Conservation (phyloP, 2,797 vertebrate species). For the Leptatherina wallacei region DNA sequence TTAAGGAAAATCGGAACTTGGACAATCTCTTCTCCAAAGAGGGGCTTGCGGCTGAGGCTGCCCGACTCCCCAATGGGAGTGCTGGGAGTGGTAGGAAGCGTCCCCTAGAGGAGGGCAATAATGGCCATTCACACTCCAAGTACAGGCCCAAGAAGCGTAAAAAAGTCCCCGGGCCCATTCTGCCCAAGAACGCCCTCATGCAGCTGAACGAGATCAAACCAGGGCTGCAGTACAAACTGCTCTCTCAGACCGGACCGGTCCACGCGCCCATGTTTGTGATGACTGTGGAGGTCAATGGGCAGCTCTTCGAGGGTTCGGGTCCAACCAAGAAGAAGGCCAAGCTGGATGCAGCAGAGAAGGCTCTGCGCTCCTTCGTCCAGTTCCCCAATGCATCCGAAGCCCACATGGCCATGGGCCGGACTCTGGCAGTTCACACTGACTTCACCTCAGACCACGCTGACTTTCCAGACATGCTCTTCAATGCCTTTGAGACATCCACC, state of each 20-base stretch:
- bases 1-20: slow-evolving; percentile 93
- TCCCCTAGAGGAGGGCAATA: slow-evolving; percentile 91
- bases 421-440: slow-evolving; percentile 87
- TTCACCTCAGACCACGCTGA: slow-evolving; percentile 94
- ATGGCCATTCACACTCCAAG: slow-evolving; percentile 84
- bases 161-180: slow-evolving; percentile 84
- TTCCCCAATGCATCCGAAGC: slow-evolving; percentile 92
- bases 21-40: slow-evolving; percentile 88
- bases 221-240: slow-evolving; percentile 91
- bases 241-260: slow-evolving; percentile 92
- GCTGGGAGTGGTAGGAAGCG: slow-evolving; percentile 86
- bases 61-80: slow-evolving; percentile 81
- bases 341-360: slow-evolving; percentile 90
- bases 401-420: slow-evolving; percentile 90
- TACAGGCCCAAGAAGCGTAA: slow-evolving; percentile 91
- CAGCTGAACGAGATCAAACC: slow-evolving; percentile 95
- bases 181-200: slow-evolving; percentile 95
- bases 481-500: slow-evolving; percentile 87
- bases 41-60: slow-evolving; percentile 76
- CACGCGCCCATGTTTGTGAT: slow-evolving; percentile 93
- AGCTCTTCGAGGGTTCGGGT: slow-evolving; percentile 90
- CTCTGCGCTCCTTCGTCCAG: slow-evolving; percentile 91
- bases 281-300: slow-evolving; percentile 93
- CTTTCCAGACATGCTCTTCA: slow-evolving; percentile 91
- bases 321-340: slow-evolving; percentile 97